Evolutionary conservation across 1,140 invertebrate genomes (phyloP).

Genomic region (Drosophila biarmipes): DNA sequence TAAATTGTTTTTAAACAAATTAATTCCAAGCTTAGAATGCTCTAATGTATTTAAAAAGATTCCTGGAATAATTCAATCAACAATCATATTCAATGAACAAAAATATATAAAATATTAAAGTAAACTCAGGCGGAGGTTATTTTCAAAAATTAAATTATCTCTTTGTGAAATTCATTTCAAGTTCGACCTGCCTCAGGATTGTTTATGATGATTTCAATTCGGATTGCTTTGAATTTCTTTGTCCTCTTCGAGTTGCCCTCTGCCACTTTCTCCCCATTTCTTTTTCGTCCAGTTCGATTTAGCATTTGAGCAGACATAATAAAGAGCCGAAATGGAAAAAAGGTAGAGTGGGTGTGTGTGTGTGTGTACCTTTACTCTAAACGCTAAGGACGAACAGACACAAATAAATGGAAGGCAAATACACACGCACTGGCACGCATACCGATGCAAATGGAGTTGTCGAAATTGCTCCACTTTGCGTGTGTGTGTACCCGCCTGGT

Average conservation of each 20-base stretch:
- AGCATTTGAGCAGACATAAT: constrained; percentile 66
- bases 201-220: constrained; percentile 28
- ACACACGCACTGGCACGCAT: constrained; percentile 24
- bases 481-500: constrained; percentile 16
- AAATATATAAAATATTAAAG: not conserved
- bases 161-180: not conserved
- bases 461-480: constrained; percentile 76
- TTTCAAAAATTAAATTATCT: not conserved
- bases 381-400: constrained; percentile 36
- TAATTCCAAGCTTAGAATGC: no score
- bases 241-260: constrained; percentile 25
- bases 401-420: constrained; percentile 8
- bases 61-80: no score
- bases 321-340: constrained; percentile 54
- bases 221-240: constrained; percentile 8
- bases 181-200: constrained; percentile 29
- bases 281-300: constrained; percentile 30
- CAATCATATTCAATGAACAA: no score
- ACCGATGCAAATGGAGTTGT: constrained; percentile 62
- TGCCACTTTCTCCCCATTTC: not conserved
- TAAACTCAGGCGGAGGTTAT: no score
- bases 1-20: not conserved
- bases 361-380: constrained; percentile 51
- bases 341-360: constrained; percentile 28
- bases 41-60: no score